Percentiles rank a stretch among this genome's conserved stretches.
Evolutionary conservation across 2,113 vertebrate genomes (phyloP).

Genomic region (Poeciliopsis occidentalis): DNA sequence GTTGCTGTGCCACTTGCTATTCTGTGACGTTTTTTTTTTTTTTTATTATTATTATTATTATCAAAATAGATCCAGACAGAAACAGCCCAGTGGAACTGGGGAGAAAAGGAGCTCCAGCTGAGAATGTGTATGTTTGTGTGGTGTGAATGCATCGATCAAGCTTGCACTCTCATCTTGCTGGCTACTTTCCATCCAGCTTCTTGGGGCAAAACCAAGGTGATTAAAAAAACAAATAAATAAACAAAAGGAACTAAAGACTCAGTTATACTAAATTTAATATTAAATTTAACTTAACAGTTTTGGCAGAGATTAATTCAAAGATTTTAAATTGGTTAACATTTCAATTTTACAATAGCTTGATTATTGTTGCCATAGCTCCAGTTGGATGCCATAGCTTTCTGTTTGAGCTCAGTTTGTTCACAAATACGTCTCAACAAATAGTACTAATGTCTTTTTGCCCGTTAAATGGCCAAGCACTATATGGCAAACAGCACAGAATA

Average conservation of each 20-base stretch:
- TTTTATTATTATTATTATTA: slow-evolving; percentile 3
- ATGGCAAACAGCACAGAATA: no score
- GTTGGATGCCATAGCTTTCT: no score
- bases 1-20: slow-evolving; percentile 54
- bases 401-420: no score
- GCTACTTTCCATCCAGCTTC: slow-evolving; percentile 47
- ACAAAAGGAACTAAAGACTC: neutral
- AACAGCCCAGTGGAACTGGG: slow-evolving; percentile 26
- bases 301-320: no score
- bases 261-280: no score
- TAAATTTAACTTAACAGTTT: no score
- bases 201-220: slow-evolving; percentile 42
- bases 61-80: slow-evolving; percentile 52
- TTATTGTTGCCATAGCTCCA: no score
- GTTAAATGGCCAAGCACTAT: no score
- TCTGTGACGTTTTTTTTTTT: slow-evolving; percentile 20
- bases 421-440: no score
- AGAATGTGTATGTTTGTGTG: slow-evolving; percentile 21
- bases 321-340: no score
- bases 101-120: slow-evolving; percentile 18
- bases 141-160: slow-evolving; percentile 15
- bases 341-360: no score
- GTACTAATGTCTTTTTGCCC: no score
- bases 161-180: slow-evolving; percentile 8
- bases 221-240: slow-evolving; percentile 15